Evolutionary conservation across 2,797 vertebrate genomes (phyloP).

Genomic region (Cheracebus regulus): DNA sequence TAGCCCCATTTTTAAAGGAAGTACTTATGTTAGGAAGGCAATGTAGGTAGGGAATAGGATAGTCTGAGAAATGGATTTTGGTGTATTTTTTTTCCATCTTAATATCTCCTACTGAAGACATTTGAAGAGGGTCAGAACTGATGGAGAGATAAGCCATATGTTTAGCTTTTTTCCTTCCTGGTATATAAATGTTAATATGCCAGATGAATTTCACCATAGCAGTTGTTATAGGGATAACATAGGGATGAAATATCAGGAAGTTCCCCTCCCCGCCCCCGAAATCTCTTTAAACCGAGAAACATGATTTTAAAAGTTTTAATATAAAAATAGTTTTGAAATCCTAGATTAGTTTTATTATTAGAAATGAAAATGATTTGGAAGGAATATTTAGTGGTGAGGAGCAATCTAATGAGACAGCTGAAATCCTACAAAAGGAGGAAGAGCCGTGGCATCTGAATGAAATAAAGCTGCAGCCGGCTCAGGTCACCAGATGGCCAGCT

Average conservation of each 20-base stretch:
- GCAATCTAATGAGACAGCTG: not conserved
- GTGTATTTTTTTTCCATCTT: not conserved
- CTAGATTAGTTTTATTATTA: constrained; percentile 22
- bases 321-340: constrained; percentile 3
- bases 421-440: constrained; percentile 47
- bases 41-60: accelerated
- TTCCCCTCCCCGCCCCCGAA: not conserved
- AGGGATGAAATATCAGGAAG: not conserved
- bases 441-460: constrained; percentile 17
- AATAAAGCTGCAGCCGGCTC: constrained; percentile 55
- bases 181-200: constrained; percentile 11
- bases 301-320: constrained; percentile 18
- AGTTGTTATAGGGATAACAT: not conserved
- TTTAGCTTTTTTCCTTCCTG: not conserved
- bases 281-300: not conserved
- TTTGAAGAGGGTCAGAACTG: constrained; percentile 25
- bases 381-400: not conserved
- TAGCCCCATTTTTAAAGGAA: not conserved
- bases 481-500: constrained; percentile 33
- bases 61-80: not conserved
- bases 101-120: not conserved
- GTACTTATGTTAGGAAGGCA: not conserved
- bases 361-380: constrained; percentile 25
- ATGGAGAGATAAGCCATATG: not conserved
- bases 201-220: not conserved